These are phyloP conservation scores for Riptortus pedestris DNA, from an alignment of 1,140 invertebrate species.

Conservation along the genomic window DNA sequence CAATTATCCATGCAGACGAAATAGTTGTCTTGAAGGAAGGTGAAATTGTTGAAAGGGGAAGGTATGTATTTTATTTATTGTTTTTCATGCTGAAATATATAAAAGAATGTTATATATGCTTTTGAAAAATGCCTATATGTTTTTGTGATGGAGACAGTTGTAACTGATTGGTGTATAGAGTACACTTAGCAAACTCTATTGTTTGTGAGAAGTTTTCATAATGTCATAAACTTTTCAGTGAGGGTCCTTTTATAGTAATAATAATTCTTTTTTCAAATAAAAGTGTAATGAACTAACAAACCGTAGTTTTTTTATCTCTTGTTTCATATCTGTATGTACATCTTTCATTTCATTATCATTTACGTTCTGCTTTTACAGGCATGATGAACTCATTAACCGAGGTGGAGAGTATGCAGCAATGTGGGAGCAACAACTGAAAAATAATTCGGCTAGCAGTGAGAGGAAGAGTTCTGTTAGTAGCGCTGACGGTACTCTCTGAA, in stretches of 20 bases:
- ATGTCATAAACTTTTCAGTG: neutral
- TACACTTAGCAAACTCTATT: neutral
- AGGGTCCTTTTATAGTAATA: no score
- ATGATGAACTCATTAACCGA: slow-evolving; percentile 61
- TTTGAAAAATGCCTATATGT: neutral
- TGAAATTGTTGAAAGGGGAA: slow-evolving; percentile 81
- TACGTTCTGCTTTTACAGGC: slow-evolving; percentile 40
- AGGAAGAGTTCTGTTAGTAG: neutral
- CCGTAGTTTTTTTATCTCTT: neutral
- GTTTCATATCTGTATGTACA: neutral
- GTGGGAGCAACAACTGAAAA: slow-evolving; percentile 77
- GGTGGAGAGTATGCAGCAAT: slow-evolving; percentile 69
- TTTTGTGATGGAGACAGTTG: neutral
- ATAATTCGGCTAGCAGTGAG: slow-evolving; percentile 35
- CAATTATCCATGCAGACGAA: slow-evolving; percentile 84
- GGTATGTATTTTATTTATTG: slow-evolving; percentile 42
- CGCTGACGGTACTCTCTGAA: no score
- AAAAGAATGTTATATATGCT: neutral
- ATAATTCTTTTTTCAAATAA: no score
- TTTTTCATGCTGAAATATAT: neutral
- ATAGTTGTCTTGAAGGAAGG: slow-evolving; percentile 85
- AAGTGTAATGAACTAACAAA: no score
- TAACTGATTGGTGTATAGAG: neutral
- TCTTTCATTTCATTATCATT: neutral
- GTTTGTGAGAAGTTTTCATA: neutral